Evolutionary conservation across 2,888 invertebrate species (phyloP), one percentile per base, ranked within the genome.

Genomic region (Loripinus fragilis): DNA sequence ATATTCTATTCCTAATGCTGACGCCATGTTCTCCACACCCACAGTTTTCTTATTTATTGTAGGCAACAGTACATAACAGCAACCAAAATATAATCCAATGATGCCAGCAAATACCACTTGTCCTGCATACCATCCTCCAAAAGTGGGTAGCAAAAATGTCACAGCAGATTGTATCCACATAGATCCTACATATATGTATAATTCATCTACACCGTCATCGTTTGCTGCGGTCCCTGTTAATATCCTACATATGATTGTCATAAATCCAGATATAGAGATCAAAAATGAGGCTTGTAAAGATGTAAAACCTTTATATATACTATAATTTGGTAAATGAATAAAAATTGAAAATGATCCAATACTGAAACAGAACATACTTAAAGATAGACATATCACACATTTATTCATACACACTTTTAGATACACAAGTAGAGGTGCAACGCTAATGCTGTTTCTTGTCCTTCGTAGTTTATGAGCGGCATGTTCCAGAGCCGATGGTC

Each of bases 201-300:
- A 71, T 8, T 68, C 74, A 64, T 74, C 41, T 0, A 68, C 20
- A 15, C 42, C 65, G 25, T 71, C 45, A 0, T 55, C 38, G 12
- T 74, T 67, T 8, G 80, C 68, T 2, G 74, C 71, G 52, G 71
- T n/a, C 20, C 76, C 80, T 60, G 80, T 80, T 30, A 76, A 25
- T 15, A 80, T n/a, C 5, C 76, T 35, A n/a, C 80, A 76, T 30
- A 74, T 20, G 20, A 80, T 48, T 15, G 71, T 60, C 25, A 71
- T 50, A 8, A 71, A 48, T n/a, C 80, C 80, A 2, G 71, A 71
- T 8, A 80, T 20, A 2, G 76, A 80, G 12, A 80, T 45, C 23
- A 80, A 33, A 60, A 71, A 71, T 20, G 80, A 66, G 2, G 76
- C 74, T 28, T 77, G 73, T 28, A 69, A 23, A 7, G 71, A 52